phyloP scores from a whole-genome alignment of 2,888 invertebrate species.

The Julus scandinavius region DNA sequence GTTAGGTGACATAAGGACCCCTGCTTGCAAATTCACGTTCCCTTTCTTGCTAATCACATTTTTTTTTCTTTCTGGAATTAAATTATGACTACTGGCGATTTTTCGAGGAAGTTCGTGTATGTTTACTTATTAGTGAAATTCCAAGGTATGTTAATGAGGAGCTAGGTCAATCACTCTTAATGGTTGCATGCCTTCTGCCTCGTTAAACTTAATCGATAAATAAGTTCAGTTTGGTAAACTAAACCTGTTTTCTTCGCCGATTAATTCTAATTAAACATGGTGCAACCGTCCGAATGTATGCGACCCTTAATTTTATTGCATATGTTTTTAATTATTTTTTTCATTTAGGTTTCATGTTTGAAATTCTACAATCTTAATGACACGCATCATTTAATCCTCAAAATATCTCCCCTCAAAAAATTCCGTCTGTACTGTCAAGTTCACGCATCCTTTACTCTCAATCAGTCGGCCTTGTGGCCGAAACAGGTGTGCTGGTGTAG shows the following conservation, averaged over 20 bases:
- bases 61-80: not conserved
- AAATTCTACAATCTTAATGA: not conserved
- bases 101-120: not conserved
- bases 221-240: not conserved
- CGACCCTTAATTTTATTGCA: not conserved
- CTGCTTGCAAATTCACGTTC: not conserved
- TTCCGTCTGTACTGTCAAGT: not conserved
- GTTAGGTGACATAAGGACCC: not conserved
- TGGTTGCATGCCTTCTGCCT: not conserved
- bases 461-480: not conserved
- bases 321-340: not conserved
- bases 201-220: not conserved
- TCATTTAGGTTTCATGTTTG: not conserved
- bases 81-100: not conserved
- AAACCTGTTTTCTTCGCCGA: not conserved
- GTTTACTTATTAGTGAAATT: not conserved
- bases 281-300: not conserved
- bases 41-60: not conserved
- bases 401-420: not conserved
- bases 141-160: not conserved
- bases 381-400: not conserved
- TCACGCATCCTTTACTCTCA: conserved; percentile 37
- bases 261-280: not conserved
- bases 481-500: conserved; percentile 21
- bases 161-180: not conserved